These are phyloP conservation scores for Phymastichus coffea DNA, from an alignment of 1,140 invertebrate species.

Conservation along the genomic window DNA sequence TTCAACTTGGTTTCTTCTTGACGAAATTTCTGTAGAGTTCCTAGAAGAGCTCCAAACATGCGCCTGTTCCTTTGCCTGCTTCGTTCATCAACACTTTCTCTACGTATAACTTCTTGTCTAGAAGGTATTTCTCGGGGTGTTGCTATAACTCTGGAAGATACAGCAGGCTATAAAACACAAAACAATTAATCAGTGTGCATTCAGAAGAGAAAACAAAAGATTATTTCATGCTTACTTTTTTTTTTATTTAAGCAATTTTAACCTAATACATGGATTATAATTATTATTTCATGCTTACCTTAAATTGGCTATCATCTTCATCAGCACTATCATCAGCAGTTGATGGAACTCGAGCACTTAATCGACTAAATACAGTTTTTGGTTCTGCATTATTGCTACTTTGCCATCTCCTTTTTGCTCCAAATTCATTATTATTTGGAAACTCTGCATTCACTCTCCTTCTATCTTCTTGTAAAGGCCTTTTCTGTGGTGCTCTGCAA, in stretches of 20 bases:
- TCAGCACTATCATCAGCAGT: slow-evolving; percentile 55
- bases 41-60: slow-evolving; percentile 93
- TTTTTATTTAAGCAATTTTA: neutral
- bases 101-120: slow-evolving; percentile 75
- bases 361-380: slow-evolving; percentile 61
- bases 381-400: slow-evolving; percentile 43
- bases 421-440: slow-evolving; percentile 50
- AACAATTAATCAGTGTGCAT: neutral
- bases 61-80: slow-evolving; percentile 84
- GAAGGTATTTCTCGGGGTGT: slow-evolving; percentile 68
- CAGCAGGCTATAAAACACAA: slow-evolving; percentile 46
- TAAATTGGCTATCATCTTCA: slow-evolving; percentile 51
- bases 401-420: slow-evolving; percentile 49
- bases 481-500: slow-evolving; percentile 46
- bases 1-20: slow-evolving; percentile 90
- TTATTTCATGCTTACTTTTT: neutral
- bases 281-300: slow-evolving; percentile 36
- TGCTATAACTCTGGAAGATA: slow-evolving; percentile 63
- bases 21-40: slow-evolving; percentile 92
- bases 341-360: slow-evolving; percentile 50
- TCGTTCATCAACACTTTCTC: slow-evolving; percentile 81
- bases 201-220: neutral
- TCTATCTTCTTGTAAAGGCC: slow-evolving; percentile 49
- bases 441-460: slow-evolving; percentile 44
- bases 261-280: neutral